Base-by-base conservation (phyloP, 1,140 invertebrate genomes). In the Thrips palmi region DNA sequence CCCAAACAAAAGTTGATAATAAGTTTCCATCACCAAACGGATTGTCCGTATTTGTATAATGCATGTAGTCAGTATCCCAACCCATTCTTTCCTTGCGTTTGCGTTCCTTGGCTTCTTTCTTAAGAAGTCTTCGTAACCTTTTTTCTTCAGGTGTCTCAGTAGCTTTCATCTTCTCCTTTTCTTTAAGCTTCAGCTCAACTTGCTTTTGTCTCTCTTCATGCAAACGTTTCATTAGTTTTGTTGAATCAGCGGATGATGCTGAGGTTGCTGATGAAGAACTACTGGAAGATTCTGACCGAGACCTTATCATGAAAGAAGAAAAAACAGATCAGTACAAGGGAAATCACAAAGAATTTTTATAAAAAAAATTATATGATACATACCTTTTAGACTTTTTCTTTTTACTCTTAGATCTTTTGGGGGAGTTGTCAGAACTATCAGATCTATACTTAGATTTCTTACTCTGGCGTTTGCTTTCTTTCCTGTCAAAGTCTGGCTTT, bases 1-100 rank as follows among this genome's bases (percentile, higher is more conserved):
- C 68, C 94, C 94, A 99, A 3, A 94, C 81, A 64, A 98, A 98
- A 0, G 86, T 88, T 14, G 86, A 76, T 1, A 87, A 61, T 5
- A 97, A 65, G 55, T 89, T 87, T 8, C 80, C 83, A 68, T 98
- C 94, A 2, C 94, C 93, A 63, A 97, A 98, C 1, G 94, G 94
- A 65, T 99, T 98, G 56, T 97, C 92, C 17, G 79, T 79, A 59
- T 98, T 96, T 8, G 92, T 97, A 52, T 97, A 98, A 48, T 89
- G 87, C 15, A 87, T 64, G 55, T 93, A 91, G 56, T 94, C 88
- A 47, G 85, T 85, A 59, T 93, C 87, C 88, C 87, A 94, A 2
- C 89, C 88, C 85, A 92, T 92, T 44, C 83, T 59, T 57, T 88
- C 76, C 44, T 89, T 83, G 2, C 83, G 58, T 41, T 77, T 79